Base-by-base conservation (phyloP, 2,113 vertebrate species). In the Oryzias celebensis region DNA sequence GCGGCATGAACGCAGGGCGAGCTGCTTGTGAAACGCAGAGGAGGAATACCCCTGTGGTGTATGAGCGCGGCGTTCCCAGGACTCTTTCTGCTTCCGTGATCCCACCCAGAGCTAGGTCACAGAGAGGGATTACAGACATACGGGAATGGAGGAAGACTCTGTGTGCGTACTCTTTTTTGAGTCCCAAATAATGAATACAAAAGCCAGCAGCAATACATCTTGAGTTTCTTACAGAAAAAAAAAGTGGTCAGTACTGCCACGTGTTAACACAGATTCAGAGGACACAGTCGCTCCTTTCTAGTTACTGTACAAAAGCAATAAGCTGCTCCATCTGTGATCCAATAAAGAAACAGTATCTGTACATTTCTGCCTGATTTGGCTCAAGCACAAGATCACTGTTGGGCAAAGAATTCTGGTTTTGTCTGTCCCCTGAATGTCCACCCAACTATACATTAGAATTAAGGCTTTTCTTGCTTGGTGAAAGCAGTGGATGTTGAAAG, bases 21-120 rank as follows among this genome's bases (percentile, higher is more conserved):
- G 36, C 44, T 31, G 65, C 70, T 73, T 87, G 84, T 75, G 85
- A 87, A 83, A 75, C 3, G 56, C 73, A 78, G 68, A 52, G 77
- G 80, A 81, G 75, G 75, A 79, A 55, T 72, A 66, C 55, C 71
- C 75, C 74, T 72, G 82, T 57, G 57, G 72, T 47, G 52, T 54
- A 4, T n/a, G 52, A 65, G 68, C 54, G 49, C 58, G 66, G 62
- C 70, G 58, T 83, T 87, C 85, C 76, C 85, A 80, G 65, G 71
- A 71, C 59, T 77, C 51, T 42, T 31, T 71, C 61, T 56, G 59
- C 80, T 59, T 77, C 67, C 62, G 55, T 75, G 23, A 67, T 58
- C 60, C 56, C 57, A 71, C 46, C 56, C 45, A 63, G 69, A 66
- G 67, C 56, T 46, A 61, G 51, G 26, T 59, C 64, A 65, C 23